phyloP scores from a whole-genome alignment of 2,888 invertebrate species.

The Sarcophaga caerulescens region DNA sequence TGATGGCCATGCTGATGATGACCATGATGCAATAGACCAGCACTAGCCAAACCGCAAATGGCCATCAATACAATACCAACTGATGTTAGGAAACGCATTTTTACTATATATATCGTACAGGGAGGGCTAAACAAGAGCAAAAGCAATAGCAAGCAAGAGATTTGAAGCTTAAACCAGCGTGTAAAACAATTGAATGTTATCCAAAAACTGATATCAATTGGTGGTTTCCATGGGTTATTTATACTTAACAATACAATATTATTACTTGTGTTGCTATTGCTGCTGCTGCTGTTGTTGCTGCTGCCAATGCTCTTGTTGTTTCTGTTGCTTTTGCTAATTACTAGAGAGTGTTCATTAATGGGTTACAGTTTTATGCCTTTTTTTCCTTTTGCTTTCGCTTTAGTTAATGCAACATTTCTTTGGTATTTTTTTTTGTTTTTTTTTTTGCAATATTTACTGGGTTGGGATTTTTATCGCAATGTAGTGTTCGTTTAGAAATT shows the following conservation, averaged over 20 bases:
- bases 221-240: constrained; percentile 64
- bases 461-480: constrained; percentile 33
- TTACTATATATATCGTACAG: background rate
- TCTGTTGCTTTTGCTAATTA: constrained; percentile 58
- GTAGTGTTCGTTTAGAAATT: constrained; percentile 59
- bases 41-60: constrained; percentile 67
- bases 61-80: constrained; percentile 56
- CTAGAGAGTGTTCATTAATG: constrained; percentile 48
- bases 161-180: constrained; percentile 2
- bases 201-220: constrained; percentile 66
- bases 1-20: constrained; percentile 61
- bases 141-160: constrained; percentile 6
- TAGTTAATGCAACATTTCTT: constrained; percentile 42
- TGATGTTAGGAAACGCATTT: constrained; percentile 59
- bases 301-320: background rate
- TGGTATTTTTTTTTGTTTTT: constrained; percentile 24
- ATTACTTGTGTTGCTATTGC: background rate
- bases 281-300: constrained; percentile 37
- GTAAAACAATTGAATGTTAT: constrained; percentile 65
- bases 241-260: constrained; percentile 61
- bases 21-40: constrained; percentile 65
- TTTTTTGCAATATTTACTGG: constrained; percentile 21
- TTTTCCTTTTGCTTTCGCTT: constrained; percentile 45
- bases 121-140: background rate
- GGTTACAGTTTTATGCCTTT: constrained; percentile 36